Evolutionary conservation across 2,888 invertebrate genomes (phyloP).

Genomic region (Keiferia lycopersicella): DNA sequence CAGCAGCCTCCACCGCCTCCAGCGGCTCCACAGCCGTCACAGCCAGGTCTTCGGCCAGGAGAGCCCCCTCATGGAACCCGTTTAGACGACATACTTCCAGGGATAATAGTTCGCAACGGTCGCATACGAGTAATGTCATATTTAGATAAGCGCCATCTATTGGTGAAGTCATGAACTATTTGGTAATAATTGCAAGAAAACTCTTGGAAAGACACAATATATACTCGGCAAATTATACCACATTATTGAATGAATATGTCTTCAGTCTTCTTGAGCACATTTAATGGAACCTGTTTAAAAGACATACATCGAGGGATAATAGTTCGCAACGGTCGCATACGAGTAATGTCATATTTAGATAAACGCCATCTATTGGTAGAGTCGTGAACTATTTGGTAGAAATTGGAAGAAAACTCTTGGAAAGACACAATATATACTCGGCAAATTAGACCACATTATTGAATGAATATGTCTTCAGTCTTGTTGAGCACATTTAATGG

Average conservation of each 20-base stretch:
- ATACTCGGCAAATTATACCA: too few relatives aligned
- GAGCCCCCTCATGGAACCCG: constrained; percentile 86
- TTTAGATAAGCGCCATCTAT: constrained; percentile 69
- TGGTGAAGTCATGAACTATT: not conserved
- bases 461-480: too few relatives aligned
- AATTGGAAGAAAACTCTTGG: not conserved
- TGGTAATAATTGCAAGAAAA: not conserved
- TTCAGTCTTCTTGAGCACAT: too few relatives aligned
- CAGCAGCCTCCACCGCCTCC: constrained; percentile 72
- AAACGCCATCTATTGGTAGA: constrained; percentile 39
- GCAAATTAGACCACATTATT: too few relatives aligned
- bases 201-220: too few relatives aligned
- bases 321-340: constrained; percentile 75
- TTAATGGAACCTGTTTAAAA: too few relatives aligned
- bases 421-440: too few relatives aligned
- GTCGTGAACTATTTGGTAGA: not conserved
- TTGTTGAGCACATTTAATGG: too few relatives aligned
- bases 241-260: too few relatives aligned
- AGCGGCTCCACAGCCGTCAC: constrained; percentile 65
- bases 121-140: constrained; percentile 80
- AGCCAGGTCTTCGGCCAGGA: constrained; percentile 65
- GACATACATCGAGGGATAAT: constrained; percentile 53
- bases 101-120: constrained; percentile 75
- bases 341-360: constrained; percentile 82
- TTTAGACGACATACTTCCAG: constrained; percentile 83